Conservation (phyloP, 2,888 invertebrate genomes). For the Hydrotaea diabolus region DNA sequence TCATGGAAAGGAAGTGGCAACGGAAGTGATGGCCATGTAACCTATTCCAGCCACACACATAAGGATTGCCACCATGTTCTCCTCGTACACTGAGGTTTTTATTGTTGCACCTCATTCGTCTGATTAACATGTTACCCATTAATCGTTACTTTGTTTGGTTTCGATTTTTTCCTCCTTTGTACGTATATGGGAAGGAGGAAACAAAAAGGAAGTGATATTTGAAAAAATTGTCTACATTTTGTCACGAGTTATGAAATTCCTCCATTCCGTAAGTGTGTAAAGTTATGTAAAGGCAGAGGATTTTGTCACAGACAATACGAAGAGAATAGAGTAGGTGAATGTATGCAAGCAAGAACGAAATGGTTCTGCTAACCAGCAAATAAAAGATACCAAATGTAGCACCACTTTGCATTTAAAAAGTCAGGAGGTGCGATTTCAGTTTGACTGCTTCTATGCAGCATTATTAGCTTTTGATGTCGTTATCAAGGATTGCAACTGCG, state of each 20-base stretch:
- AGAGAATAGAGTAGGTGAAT: too few relatives aligned
- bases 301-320: too few relatives aligned
- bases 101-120: constrained; percentile 19
- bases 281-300: too few relatives aligned
- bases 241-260: constrained; percentile 34
- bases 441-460: too few relatives aligned
- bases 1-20: constrained; percentile 21
- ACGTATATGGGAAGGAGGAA: not conserved
- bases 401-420: too few relatives aligned
- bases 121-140: constrained; percentile 47
- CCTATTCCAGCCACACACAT: not conserved
- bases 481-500: too few relatives aligned
- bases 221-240: constrained; percentile 29
- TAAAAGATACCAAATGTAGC: too few relatives aligned
- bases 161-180: not conserved
- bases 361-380: too few relatives aligned
- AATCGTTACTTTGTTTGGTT: constrained; percentile 10
- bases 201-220: constrained; percentile 38
- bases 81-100: not conserved
- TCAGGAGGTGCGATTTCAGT: too few relatives aligned
- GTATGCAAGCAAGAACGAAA: too few relatives aligned
- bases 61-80: not conserved
- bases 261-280: too few relatives aligned
- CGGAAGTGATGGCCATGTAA: constrained; percentile 52
- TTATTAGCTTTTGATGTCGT: too few relatives aligned